Percentiles rank a stretch among this genome's conserved stretches.
These are phyloP conservation scores for Nomada fucata DNA, from an alignment of 2,888 invertebrate species.

Conservation along the genomic window DNA sequence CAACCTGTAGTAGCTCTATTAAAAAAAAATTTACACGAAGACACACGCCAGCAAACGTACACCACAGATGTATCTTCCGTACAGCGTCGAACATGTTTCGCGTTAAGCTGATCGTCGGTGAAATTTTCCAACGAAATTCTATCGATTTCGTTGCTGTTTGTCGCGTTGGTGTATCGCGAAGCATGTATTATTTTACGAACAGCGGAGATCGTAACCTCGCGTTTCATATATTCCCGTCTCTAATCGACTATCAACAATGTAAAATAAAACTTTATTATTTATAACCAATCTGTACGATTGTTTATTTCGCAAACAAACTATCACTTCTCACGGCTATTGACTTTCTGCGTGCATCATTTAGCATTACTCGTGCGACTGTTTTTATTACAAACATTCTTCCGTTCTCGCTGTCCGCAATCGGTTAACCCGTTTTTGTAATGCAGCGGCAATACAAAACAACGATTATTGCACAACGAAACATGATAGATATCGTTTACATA, in stretches of 20 bases:
- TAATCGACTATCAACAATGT: conserved; percentile 55
- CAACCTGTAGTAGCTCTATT: too few species aligned
- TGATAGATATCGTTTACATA: conserved; percentile 38
- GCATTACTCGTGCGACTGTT: neutral
- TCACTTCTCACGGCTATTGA: too few species aligned
- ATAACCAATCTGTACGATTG: conserved; percentile 58
- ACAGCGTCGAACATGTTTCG: neutral
- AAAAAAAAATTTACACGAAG: too few species aligned
- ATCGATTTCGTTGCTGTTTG: neutral
- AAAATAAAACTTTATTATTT: conserved; percentile 66
- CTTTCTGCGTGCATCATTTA: too few species aligned
- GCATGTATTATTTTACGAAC: neutral
- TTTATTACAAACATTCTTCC: too few species aligned
- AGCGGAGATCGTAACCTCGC: conserved; percentile 26
- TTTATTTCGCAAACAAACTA: neutral
- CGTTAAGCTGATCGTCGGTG: neutral
- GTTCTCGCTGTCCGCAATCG: neutral
- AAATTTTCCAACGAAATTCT: conserved; percentile 16
- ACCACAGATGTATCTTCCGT: too few species aligned
- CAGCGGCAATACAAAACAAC: neutral
- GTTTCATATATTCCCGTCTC: conserved; percentile 43
- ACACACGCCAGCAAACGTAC: too few species aligned
- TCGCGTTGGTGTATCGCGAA: neutral
- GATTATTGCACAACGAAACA: conserved; percentile 28
- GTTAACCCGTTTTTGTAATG: neutral